A percentile compares a stretch with the other conserved stretches of the same genome.
Conservation (phyloP, 2,888 invertebrate genomes). For the Cheilosia vulpina region DNA sequence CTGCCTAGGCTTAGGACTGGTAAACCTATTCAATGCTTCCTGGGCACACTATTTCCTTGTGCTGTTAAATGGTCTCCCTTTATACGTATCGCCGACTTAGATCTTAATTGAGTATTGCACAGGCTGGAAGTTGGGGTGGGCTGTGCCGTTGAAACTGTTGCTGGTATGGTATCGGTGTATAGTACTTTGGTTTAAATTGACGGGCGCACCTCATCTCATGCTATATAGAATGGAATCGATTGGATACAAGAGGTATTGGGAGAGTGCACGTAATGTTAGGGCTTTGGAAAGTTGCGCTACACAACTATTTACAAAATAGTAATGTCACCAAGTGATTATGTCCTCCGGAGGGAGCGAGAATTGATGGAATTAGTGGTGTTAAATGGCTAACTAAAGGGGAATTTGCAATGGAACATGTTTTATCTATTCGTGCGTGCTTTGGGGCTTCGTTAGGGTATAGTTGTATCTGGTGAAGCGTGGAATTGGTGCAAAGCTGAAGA, state of each 20-base stretch:
- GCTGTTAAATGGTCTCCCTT: slow-evolving; percentile 70
- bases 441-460: slow-evolving; percentile 52
- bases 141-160: slow-evolving; percentile 36
- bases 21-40: slow-evolving; percentile 48
- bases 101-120: slow-evolving; percentile 70
- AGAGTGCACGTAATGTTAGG: slow-evolving; percentile 27
- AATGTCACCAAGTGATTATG: slow-evolving; percentile 71
- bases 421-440: slow-evolving; percentile 61
- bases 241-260: slow-evolving; percentile 20
- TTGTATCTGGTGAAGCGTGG: slow-evolving; percentile 30
- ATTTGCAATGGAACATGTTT: slow-evolving; percentile 56
- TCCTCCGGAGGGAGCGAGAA: slow-evolving; percentile 52
- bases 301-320: slow-evolving; percentile 60
- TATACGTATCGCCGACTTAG: slow-evolving; percentile 52
- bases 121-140: background rate
- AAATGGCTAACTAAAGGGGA: slow-evolving; percentile 54
- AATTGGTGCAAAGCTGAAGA: slow-evolving; percentile 4
- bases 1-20: slow-evolving; percentile 30
- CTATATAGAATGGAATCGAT: slow-evolving; percentile 25
- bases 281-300: slow-evolving; percentile 30
- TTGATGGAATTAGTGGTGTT: slow-evolving; percentile 72
- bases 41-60: slow-evolving; percentile 71
- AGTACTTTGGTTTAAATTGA: slow-evolving; percentile 44
- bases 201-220: slow-evolving; percentile 17
- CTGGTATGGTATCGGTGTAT: background rate